A percentile compares a stretch with the other conserved stretches of the same genome.
Conservation (phyloP, 2,113 vertebrate species). For the Eupsittula cactorum region DNA sequence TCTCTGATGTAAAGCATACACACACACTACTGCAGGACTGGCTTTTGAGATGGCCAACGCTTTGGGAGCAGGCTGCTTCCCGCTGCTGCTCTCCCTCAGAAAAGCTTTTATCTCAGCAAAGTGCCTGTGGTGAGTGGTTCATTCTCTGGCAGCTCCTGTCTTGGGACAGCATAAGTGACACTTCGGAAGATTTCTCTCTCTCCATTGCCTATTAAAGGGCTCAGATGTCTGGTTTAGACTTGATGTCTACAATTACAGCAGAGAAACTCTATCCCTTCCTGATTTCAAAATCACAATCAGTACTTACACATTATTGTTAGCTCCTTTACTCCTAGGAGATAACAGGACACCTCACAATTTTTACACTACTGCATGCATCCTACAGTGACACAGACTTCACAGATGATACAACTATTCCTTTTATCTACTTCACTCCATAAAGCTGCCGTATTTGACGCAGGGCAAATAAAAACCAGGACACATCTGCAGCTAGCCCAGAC, state of each 20-base stretch:
- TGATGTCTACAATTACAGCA: neutral
- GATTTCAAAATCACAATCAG: neutral
- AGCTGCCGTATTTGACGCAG: neutral
- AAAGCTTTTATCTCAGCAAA: neutral
- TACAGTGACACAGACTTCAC: neutral
- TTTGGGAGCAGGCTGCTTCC: neutral
- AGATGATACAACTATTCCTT: neutral
- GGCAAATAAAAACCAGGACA: neutral
- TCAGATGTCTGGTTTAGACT: neutral
- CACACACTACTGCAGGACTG: neutral
- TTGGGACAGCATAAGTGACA: neutral
- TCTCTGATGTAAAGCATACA: neutral
- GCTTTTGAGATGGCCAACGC: fast-evolving
- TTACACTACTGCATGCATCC: neutral
- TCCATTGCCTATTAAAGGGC: neutral
- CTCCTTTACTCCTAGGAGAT: neutral
- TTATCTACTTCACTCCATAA: neutral
- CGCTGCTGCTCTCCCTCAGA: neutral
- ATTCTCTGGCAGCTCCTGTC: neutral
- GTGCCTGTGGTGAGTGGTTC: fast-evolving
- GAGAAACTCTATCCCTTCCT: neutral
- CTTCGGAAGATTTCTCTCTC: neutral
- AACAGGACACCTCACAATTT: neutral
- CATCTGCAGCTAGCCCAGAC: neutral
- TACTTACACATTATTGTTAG: no score